phyloP scores from a whole-genome alignment of 2,797 vertebrate genomes.

The Chromobotia macracanthus region DNA sequence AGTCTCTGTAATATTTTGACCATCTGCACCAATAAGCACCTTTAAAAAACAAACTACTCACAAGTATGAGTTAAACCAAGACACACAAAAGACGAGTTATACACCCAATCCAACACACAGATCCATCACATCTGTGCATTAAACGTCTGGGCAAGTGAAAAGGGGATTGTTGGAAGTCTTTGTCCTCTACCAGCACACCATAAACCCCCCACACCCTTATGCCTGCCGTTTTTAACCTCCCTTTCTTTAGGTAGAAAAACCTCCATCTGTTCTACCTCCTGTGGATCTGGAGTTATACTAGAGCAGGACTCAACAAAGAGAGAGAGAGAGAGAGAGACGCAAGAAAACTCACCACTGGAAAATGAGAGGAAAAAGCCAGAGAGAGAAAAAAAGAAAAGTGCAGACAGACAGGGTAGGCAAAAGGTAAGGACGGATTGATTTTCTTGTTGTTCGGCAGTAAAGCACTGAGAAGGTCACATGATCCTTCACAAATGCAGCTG shows the following conservation, averaged over 20 bases:
- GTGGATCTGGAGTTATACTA: slow-evolving; percentile 55
- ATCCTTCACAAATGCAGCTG: slow-evolving; percentile 41
- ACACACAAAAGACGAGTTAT: slow-evolving; percentile 28
- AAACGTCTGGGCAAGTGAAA: slow-evolving; percentile 46
- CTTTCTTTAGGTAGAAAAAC: slow-evolving; percentile 55
- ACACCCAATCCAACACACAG: slow-evolving; percentile 49
- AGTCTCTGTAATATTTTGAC: background rate
- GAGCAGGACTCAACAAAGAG: slow-evolving; percentile 53
- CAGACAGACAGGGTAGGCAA: slow-evolving; percentile 49
- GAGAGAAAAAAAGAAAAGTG: slow-evolving; percentile 38
- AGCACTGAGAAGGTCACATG: slow-evolving; percentile 34
- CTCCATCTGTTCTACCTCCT: slow-evolving; percentile 65
- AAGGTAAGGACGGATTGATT: slow-evolving; percentile 56
- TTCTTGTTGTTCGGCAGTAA: slow-evolving; percentile 38
- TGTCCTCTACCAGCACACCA: slow-evolving; percentile 40
- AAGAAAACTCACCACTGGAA: background rate
- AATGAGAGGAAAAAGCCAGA: slow-evolving; percentile 1
- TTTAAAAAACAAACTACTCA: slow-evolving; percentile 56
- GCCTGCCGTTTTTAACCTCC: slow-evolving; percentile 65
- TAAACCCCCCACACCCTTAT: slow-evolving; percentile 19
- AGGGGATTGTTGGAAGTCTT: slow-evolving; percentile 54
- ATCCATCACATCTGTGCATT: slow-evolving; percentile 53
- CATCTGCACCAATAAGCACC: slow-evolving; percentile 26
- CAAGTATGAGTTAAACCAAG: background rate
- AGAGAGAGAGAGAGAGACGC: slow-evolving; percentile 18